Percentiles rank a stretch among this genome's conserved stretches.
These are phyloP conservation scores for Notechis scutatus DNA, from an alignment of 2,113 vertebrate genomes.

Conservation along the genomic window DNA sequence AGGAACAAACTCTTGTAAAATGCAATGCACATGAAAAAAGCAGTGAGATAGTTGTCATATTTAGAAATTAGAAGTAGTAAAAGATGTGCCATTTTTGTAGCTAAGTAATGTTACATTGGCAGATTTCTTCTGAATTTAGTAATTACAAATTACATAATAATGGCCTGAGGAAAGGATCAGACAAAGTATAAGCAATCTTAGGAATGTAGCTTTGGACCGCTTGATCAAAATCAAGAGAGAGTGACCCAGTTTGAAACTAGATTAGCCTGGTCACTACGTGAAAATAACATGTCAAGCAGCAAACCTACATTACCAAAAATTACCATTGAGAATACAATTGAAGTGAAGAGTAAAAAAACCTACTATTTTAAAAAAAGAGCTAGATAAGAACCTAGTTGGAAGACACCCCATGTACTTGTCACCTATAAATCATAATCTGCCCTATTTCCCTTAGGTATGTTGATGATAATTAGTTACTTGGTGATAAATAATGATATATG, in stretches of 20 bases:
- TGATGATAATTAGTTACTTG: neutral
- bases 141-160: neutral
- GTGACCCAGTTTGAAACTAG: neutral
- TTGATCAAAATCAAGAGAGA: neutral
- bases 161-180: neutral
- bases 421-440: neutral
- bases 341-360: neutral
- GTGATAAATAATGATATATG: neutral
- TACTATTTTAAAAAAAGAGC: neutral
- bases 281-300: neutral
- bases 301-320: neutral
- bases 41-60: neutral
- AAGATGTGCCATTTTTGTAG: neutral
- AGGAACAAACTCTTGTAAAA: neutral
- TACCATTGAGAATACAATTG: neutral
- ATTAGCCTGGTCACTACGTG: neutral
- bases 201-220: neutral
- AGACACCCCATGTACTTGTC: neutral
- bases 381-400: neutral
- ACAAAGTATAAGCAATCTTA: neutral
- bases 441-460: neutral
- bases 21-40: neutral
- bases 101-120: neutral
- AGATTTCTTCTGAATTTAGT: neutral
- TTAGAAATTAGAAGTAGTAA: neutral